Percentiles rank a stretch among this genome's conserved stretches.
These are phyloP conservation scores for Lordiphosa collinella DNA, from an alignment of 1,140 invertebrate genomes.

Conservation along the genomic window DNA sequence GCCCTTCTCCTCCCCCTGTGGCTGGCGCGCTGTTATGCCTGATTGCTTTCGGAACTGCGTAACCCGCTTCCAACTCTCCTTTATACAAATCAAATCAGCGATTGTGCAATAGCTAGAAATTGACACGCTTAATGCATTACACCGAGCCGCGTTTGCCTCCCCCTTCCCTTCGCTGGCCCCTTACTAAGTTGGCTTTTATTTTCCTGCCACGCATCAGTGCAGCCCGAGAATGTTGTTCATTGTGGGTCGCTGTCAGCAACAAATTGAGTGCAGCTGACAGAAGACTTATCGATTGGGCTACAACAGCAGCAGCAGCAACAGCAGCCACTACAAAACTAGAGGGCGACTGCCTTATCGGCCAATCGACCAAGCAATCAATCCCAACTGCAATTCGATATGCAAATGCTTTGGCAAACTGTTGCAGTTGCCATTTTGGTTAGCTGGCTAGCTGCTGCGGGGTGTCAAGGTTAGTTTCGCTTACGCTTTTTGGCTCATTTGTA, in stretches of 20 bases:
- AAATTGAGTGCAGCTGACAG: constrained; percentile 38
- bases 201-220: constrained; percentile 54
- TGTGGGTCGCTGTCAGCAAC: constrained; percentile 22
- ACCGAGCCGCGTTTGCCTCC: not conserved
- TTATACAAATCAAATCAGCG: constrained; percentile 56
- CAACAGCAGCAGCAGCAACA: no score
- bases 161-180: not conserved
- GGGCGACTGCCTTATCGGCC: constrained; percentile 17
- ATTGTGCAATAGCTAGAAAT: constrained; percentile 71
- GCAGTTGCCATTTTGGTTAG: constrained; percentile 13
- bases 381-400: constrained; percentile 60
- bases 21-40: constrained; percentile 26
- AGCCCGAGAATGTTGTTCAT: constrained; percentile 46
- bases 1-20: not conserved
- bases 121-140: constrained; percentile 63
- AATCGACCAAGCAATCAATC: constrained; percentile 51
- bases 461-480: constrained; percentile 56
- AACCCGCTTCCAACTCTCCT: constrained; percentile 54
- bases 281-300: constrained; percentile 38
- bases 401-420: constrained; percentile 64
- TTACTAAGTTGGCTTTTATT: constrained; percentile 14
- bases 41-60: constrained; percentile 57
- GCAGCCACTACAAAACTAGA: no score
- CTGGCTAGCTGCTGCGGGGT: constrained; percentile 8
- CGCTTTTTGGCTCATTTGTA: constrained; percentile 44